A percentile compares a stretch with the other conserved stretches of the same genome.
Conservation (phyloP, 2,888 invertebrate genomes). For the Thymelicus lineola region DNA sequence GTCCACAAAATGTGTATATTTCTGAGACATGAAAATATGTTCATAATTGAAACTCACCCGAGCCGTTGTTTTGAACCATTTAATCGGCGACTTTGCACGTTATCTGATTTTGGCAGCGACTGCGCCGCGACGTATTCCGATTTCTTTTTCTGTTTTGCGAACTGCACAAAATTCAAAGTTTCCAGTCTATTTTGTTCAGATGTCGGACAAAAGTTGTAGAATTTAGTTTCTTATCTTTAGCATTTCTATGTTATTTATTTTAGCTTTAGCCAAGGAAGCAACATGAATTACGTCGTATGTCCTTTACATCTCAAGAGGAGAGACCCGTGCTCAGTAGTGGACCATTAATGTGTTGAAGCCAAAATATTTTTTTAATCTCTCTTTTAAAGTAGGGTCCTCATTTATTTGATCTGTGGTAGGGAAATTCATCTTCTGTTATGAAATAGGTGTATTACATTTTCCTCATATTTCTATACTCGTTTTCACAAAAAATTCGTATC, state of each 20-base stretch:
- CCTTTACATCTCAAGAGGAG: no score
- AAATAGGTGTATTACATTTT: neutral
- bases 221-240: constrained; percentile 1
- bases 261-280: no score
- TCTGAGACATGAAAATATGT: neutral
- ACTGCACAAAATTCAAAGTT: neutral
- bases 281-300: no score
- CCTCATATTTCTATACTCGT: neutral
- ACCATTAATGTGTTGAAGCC: no score
- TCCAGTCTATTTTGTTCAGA: neutral
- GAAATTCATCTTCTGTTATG: neutral
- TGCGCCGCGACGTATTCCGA: constrained; percentile 4
- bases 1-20: neutral
- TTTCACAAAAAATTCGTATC: neutral
- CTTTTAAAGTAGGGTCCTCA: no score
- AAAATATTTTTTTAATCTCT: no score
- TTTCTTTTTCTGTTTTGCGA: constrained; percentile 22
- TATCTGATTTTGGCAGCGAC: constrained; percentile 36
- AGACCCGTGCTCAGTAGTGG: no score
- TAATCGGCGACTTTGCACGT: constrained; percentile 22
- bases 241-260: no score
- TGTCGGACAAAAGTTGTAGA: neutral
- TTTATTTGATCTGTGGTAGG: no score
- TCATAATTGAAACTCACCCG: constrained; percentile 19
- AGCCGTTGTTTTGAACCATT: constrained; percentile 20